phyloP scores from a whole-genome alignment of 2,797 vertebrate genomes.

The Glyptemys insculpta region DNA sequence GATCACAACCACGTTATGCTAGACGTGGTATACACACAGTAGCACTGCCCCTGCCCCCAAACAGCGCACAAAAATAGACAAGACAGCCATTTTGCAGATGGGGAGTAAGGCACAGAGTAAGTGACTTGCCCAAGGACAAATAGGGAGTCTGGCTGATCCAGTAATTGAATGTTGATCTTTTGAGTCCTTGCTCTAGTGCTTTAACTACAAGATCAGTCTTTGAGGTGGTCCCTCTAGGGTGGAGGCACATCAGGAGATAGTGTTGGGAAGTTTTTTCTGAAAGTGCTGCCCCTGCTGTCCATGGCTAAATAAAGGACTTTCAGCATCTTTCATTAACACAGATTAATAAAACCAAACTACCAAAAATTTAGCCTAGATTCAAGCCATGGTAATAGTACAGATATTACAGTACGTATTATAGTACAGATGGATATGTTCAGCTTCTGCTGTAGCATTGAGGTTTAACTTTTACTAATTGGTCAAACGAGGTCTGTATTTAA shows the following conservation, averaged over 20 bases:
- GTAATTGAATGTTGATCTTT: not conserved
- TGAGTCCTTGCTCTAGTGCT: not conserved
- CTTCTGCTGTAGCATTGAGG: conserved; percentile 10
- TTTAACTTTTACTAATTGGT: not conserved
- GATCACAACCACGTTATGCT: not conserved
- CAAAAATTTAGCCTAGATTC: not conserved
- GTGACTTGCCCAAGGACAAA: not conserved
- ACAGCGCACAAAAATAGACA: not conserved
- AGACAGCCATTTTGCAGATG: not conserved
- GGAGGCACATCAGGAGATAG: fast-evolving
- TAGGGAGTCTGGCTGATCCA: not conserved
- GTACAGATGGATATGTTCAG: not conserved
- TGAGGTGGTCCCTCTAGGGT: not conserved
- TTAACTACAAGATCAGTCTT: not conserved
- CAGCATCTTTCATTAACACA: not conserved
- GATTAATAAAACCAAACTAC: not conserved
- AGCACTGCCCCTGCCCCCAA: not conserved
- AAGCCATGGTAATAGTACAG: not conserved
- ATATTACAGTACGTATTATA: not conserved
- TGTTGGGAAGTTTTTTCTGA: not conserved
- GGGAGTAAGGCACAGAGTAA: not conserved
- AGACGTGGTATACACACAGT: not conserved
- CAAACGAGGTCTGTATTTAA: conserved; percentile 26
- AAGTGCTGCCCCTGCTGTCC: not conserved
- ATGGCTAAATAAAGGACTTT: not conserved